Conservation (phyloP, 2,797 vertebrate species). For the Sebastes miniatus region DNA sequence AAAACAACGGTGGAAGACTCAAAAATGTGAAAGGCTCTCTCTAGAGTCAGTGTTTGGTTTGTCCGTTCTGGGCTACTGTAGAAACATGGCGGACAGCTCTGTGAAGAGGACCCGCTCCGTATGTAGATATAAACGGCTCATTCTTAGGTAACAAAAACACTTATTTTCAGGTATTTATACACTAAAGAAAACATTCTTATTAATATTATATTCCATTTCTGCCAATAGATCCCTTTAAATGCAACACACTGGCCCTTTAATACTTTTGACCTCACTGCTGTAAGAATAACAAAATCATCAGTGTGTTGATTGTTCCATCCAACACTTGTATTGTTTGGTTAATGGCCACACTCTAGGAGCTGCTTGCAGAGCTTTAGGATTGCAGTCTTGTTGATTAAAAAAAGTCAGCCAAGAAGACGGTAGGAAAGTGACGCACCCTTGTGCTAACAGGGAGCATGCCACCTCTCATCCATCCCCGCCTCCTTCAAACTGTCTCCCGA, state of each 20-base stretch:
- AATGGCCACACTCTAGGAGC: neutral
- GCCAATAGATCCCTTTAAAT: too few relatives aligned
- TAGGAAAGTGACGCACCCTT: neutral
- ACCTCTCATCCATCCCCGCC: slow-evolving; percentile 22
- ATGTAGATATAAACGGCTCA: too few relatives aligned
- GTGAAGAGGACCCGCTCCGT: too few relatives aligned
- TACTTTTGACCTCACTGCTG: neutral
- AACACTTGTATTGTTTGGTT: neutral
- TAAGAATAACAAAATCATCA: neutral
- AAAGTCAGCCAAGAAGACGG: neutral
- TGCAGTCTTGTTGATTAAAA: slow-evolving; percentile 4
- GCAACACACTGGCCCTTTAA: neutral
- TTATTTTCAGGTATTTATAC: too few relatives aligned
- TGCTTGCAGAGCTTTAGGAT: neutral
- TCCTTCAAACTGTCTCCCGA: slow-evolving; percentile 16
- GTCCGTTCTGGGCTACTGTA: too few relatives aligned
- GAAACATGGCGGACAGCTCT: too few relatives aligned
- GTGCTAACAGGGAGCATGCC: neutral
- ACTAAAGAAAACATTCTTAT: too few relatives aligned
- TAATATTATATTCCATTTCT: too few relatives aligned
- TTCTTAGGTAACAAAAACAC: too few relatives aligned
- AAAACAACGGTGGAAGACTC: too few relatives aligned
- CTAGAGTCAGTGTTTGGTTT: too few relatives aligned
- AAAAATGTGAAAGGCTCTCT: too few relatives aligned
- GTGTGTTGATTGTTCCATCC: neutral